Evolutionary conservation across 2,888 invertebrate species (phyloP), one percentile per base, ranked within the genome.

Genomic region (Heliconius ismenius): DNA sequence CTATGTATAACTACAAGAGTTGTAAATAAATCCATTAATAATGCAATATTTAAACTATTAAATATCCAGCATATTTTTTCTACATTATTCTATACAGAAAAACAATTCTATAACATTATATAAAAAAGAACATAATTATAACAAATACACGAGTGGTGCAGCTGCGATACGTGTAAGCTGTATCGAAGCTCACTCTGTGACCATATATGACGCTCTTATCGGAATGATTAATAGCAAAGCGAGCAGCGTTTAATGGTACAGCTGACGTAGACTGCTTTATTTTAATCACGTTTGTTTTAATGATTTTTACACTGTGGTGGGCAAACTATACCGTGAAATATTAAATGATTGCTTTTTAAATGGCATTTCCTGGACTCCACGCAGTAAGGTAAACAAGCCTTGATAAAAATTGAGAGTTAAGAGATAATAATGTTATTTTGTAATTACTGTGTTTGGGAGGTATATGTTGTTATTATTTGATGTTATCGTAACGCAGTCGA

Each of bases 121-220:
- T 18, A 32, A 21, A 18, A n/a, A 4, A 26, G 26, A 70, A 18
- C 26, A 43, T 28, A n/a, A n/a, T n/a, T n/a, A 26, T 7, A 63
- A 10, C 28, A 62, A 73, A 18, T 43, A 62, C 26, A 24, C 9
- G 32, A 62, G 62, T 73, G 43, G 43, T 73, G 60, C 43, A 73
- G 73, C 73, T 73, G 62, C 21, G 39, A 28, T 73, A 39, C 24
- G 18, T 63, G 24, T 73, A 73, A 39, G 73, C 73, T 73, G 63
- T 43, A 13, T 43, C 60, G 62, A 63, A 73, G 62, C 62, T 73
- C 62, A 73, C 73, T 62, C 76, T 76, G 75, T 78, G 78, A 75
- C 83, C 83, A 81, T 82, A 82, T 82, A 82, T 70, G 82, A 79
- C 80, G 65, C 69, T 76, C 78, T 81, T 82, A 82, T 82, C 83